Conservation (phyloP, 2,888 invertebrate genomes). For the Rotaria socialis region DNA sequence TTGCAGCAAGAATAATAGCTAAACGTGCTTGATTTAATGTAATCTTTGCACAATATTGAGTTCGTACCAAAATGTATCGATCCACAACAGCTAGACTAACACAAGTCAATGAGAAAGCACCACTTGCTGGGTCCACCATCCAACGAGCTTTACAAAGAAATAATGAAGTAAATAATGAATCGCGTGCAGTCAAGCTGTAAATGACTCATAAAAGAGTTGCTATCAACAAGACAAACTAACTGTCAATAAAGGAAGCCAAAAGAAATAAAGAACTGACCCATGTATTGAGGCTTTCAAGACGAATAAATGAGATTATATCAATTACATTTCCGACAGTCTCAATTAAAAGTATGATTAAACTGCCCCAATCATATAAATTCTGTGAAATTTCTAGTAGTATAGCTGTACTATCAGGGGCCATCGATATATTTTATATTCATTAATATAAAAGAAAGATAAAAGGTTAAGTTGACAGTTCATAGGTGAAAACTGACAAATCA, state of each 20-base stretch:
- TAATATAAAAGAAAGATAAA: background rate
- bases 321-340: background rate
- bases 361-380: background rate
- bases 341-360: background rate
- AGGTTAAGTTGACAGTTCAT: background rate
- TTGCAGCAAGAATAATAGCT: background rate
- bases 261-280: background rate
- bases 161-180: background rate
- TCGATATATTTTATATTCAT: background rate
- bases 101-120: background rate
- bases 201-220: background rate
- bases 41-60: background rate
- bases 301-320: background rate
- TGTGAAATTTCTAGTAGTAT: background rate
- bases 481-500: background rate
- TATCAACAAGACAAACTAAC: background rate
- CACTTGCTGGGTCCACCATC: background rate
- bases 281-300: background rate
- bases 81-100: background rate
- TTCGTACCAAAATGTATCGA: background rate
- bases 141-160: background rate
- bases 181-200: background rate
- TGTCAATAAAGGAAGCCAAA: background rate
- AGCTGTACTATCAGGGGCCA: background rate
- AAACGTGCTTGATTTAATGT: slow-evolving; percentile 1